A percentile compares a stretch with the other conserved stretches of the same genome.
phyloP scores from a whole-genome alignment of 2,113 vertebrate genomes.

The Phocoena sinus region DNA sequence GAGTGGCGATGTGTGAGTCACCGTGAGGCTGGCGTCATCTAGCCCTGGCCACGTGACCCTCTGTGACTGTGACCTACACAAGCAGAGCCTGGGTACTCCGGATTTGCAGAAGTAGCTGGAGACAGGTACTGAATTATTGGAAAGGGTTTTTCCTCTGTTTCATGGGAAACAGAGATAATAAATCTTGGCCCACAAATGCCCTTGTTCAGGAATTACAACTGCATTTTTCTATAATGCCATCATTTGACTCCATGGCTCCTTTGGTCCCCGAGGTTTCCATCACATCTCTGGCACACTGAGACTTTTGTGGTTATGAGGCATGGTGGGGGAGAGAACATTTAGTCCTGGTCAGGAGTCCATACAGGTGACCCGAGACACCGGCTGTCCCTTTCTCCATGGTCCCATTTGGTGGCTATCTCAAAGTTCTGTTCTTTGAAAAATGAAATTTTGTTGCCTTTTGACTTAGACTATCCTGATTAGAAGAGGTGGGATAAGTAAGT shows the following conservation, averaged over 20 bases:
- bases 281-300: not conserved
- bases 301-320: not conserved
- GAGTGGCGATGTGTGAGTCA: not conserved
- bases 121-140: not conserved
- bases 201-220: not conserved
- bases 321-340: not conserved
- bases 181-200: not conserved
- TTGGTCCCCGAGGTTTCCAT: not conserved
- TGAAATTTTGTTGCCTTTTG: not conserved
- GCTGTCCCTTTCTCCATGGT: not conserved
- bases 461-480: not conserved
- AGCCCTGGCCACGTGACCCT: not conserved
- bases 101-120: not conserved
- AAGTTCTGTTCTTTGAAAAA: not conserved
- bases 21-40: not conserved
- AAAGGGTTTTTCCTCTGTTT: not conserved
- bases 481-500: not conserved
- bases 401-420: not conserved
- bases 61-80: not conserved
- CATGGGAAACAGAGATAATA: not conserved
- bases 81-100: not conserved
- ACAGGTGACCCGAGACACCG: not conserved
- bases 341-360: not conserved
- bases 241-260: not conserved
- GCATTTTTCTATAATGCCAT: not conserved